A percentile compares a stretch with the other conserved stretches of the same genome.
Conservation (phyloP, 1,140 invertebrate species). For the Papilio dardanus region DNA sequence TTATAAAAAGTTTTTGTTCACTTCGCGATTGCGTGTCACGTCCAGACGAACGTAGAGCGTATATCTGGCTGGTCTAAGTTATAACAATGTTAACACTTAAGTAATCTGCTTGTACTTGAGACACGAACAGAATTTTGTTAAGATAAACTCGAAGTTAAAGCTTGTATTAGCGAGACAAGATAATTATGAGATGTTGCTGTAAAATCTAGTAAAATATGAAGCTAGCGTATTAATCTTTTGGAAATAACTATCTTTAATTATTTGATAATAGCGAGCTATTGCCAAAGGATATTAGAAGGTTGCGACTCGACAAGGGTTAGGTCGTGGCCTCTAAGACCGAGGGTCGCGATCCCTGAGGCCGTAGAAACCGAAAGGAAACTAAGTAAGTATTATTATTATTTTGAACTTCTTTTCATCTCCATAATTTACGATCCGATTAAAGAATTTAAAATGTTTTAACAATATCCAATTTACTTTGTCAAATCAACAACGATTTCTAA, state of each 20-base stretch:
- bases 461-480: too few relatives aligned
- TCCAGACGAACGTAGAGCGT: not conserved
- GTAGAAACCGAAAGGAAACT: not conserved
- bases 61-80: not conserved
- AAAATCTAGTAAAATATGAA: too few relatives aligned
- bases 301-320: not conserved
- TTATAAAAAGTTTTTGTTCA: not conserved
- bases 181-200: too few relatives aligned
- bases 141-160: not conserved
- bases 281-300: not conserved
- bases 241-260: too few relatives aligned
- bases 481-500: too few relatives aligned
- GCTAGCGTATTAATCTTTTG: too few relatives aligned
- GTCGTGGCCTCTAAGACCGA: not conserved
- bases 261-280: not conserved
- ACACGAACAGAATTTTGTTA: not conserved
- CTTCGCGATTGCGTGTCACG: not conserved
- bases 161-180: not conserved
- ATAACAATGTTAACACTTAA: not conserved
- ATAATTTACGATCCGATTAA: too few relatives aligned
- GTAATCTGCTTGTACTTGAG: not conserved
- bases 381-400: too few relatives aligned
- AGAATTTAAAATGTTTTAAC: too few relatives aligned
- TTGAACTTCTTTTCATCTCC: too few relatives aligned
- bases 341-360: not conserved